phyloP scores from a whole-genome alignment of 2,797 vertebrate species.

The Masticophis lateralis region DNA sequence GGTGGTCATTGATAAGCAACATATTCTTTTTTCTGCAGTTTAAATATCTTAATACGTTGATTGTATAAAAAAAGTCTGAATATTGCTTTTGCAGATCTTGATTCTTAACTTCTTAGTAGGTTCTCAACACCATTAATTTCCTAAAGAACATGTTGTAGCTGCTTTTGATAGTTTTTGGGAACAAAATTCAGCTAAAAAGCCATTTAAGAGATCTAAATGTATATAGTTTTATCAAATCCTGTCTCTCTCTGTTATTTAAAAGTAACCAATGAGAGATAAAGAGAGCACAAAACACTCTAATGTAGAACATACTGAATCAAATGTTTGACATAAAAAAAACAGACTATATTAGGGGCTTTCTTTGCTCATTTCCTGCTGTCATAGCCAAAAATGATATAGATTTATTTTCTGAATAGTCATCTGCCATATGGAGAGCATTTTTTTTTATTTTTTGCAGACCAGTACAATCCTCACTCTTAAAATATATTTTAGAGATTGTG shows the following conservation, averaged over 20 bases:
- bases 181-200: conserved; percentile 8
- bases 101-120: conserved; percentile 25
- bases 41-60: neutral
- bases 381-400: conserved; percentile 29
- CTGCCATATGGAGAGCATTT: neutral
- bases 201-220: neutral
- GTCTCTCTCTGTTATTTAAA: conserved; percentile 30
- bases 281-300: conserved; percentile 18
- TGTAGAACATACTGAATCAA: conserved; percentile 48
- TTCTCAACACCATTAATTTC: conserved; percentile 18
- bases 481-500: neutral
- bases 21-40: neutral
- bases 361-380: conserved; percentile 52
- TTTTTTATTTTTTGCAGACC: conserved; percentile 9
- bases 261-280: conserved; percentile 24
- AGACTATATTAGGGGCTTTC: conserved; percentile 36
- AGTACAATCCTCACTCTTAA: neutral
- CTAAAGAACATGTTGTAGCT: conserved; percentile 6
- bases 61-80: conserved; percentile 17
- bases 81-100: conserved; percentile 22
- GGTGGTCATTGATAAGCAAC: neutral
- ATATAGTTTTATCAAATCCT: neutral
- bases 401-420: neutral
- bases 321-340: conserved; percentile 44
- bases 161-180: neutral